Evolutionary conservation across 2,888 invertebrate genomes (phyloP).

Genomic region (Mythimna lalbum): DNA sequence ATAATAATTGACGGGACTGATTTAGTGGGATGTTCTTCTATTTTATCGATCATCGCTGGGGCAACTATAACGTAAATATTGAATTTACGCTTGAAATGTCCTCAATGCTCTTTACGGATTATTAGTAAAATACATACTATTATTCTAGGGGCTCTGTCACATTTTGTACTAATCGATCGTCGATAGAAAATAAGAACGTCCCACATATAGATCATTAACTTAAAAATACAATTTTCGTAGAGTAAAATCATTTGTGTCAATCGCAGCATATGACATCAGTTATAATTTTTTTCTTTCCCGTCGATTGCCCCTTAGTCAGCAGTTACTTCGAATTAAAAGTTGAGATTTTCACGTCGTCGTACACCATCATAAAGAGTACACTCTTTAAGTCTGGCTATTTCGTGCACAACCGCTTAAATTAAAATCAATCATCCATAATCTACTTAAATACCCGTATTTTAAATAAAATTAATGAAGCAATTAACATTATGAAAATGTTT

Average conservation of each 20-base stretch:
- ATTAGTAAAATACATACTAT: too few relatives aligned
- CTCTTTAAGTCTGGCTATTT: not conserved
- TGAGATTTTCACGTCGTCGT: not conserved
- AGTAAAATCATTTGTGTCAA: not conserved
- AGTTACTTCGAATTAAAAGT: not conserved
- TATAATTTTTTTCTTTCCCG: not conserved
- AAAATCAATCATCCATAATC: conserved; percentile 43
- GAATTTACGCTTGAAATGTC: too few relatives aligned
- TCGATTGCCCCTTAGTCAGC: not conserved
- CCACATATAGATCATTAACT: not conserved
- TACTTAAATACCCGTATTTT: conserved; percentile 65
- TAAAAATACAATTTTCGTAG: not conserved
- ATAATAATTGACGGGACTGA: not conserved
- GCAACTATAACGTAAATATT: too few relatives aligned
- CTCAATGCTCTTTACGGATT: too few relatives aligned
- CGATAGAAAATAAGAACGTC: too few relatives aligned
- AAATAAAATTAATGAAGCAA: conserved; percentile 38
- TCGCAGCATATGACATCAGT: not conserved
- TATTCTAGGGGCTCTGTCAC: too few relatives aligned
- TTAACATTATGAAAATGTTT: conserved; percentile 29
- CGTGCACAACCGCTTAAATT: conserved; percentile 17
- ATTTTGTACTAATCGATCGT: too few relatives aligned
- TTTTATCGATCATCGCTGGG: too few relatives aligned
- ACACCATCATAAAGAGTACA: too few relatives aligned
- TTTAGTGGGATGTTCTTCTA: too few relatives aligned